Conservation (phyloP, 2,797 vertebrate species). For the Petrocephalus schoutedeni region DNA sequence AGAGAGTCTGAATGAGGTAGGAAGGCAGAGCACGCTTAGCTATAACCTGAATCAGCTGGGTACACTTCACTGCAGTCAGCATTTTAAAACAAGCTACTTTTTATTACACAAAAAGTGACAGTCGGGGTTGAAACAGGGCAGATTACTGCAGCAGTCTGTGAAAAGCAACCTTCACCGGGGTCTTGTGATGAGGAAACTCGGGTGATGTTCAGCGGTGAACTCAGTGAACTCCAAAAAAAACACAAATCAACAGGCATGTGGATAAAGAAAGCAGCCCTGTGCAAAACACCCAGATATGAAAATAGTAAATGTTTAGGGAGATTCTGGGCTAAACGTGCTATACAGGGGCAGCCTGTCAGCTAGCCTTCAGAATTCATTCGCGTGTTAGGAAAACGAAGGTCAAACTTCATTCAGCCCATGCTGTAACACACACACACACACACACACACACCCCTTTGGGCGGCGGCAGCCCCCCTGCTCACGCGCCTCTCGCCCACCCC, state of each 20-base stretch:
- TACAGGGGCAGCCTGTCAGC: neutral
- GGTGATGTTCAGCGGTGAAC: neutral
- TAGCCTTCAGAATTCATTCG: neutral
- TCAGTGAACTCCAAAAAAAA: neutral
- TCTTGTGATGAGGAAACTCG: conserved; percentile 22
- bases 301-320: neutral
- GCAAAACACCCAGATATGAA: neutral
- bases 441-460: neutral
- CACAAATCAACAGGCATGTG: neutral
- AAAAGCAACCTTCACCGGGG: conserved; percentile 20
- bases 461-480: neutral
- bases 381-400: neutral
- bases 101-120: neutral
- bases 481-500: neutral
- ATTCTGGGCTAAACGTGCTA: neutral
- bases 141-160: neutral
- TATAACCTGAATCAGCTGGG: neutral
- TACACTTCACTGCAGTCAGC: neutral
- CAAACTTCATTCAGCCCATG: neutral
- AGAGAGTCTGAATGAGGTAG: neutral
- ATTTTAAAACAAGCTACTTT: neutral
- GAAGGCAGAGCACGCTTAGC: neutral
- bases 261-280: neutral
- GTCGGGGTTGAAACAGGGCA: neutral
- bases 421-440: neutral